Base-by-base conservation (phyloP, 2,113 vertebrate species). In the Peromyscus californicus region DNA sequence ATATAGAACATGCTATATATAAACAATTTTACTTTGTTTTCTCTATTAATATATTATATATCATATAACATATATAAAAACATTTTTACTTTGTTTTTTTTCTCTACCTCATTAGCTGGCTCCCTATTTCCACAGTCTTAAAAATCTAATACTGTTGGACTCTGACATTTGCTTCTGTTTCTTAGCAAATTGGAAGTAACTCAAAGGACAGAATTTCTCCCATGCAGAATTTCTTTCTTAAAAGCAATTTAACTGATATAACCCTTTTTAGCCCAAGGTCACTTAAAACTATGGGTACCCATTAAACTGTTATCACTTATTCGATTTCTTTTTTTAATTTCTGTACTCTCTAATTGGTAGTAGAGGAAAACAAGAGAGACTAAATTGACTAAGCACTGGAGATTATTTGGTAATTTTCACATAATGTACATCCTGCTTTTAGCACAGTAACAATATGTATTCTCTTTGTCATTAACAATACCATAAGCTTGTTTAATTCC, bases 141-240 rank as follows among this genome's bases (percentile, higher is more conserved):
- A 70, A 95, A 87, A 86, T 61, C 24, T 45, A 91, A 19, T 7
- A 5, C 13, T 76, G 15, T 54, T 92, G 36, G 65, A 7, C 22
- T 95, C 13, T n/a, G 39, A 76, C 16, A 79, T 57, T 83, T 1
- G 1, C 51, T 39, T 31, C 65, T 89, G 6, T 26, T 21, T 89
- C 67, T 78, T 48, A 84, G 57, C 17, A 82, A 69, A 78, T 39
- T 7, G 8, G 21, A 76, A 33, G 21, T 65, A 74, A 91, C 95
- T 93, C 54, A 70, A 57, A 70, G 57, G 45, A 21, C 24, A 75
- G 3, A 36, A 42, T 90, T 95, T 79, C 21, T 87, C 12, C 72
- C 39, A 94, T 61, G 39, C 17, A 96, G 24, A 91, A 48, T 84
- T 69, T 80, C 8, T 76, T 39, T 61, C 63, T 93, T 79, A 92